Base-by-base conservation (phyloP, 1,140 invertebrate genomes). In the Copidosoma floridanum region DNA sequence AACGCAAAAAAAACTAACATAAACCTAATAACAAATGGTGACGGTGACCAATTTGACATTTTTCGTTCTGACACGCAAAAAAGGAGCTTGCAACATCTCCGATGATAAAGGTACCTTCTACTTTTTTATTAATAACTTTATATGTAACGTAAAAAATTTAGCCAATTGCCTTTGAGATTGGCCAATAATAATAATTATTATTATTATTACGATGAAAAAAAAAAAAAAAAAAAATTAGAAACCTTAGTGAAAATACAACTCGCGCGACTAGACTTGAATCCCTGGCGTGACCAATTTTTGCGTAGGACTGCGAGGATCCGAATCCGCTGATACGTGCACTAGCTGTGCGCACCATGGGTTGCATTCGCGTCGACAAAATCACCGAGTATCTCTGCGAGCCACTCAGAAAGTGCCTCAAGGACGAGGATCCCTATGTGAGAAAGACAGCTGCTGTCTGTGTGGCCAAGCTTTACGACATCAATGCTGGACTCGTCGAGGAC, bases 401-500 rank as follows among this genome's bases (percentile, higher is more conserved):
- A 3, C 82, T 99, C 60, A 82, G 98, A 46, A 99, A 99, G 77
- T 99, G 98, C 81, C 84, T 99, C 66, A 95, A 95, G 77, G 98
- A 99, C 82, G 97, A 99, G 78, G 98, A 99, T 84, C 98, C 98
- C 0, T 99, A 99, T 82, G 98, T 99, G 1, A 84, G 97, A 48
- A 99, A 99, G 83, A 99, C 98, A 2, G 98, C 98, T 16, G 98
- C 98, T 11, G 97, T 99, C 26, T 99, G 97, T 78, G 98, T 99
- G 16, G 98, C 97, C 24, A 99, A 99, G 78, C 82, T 99, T 54
- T 97, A 99, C 81, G 97, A 99, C 77, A 99, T 99, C 72, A 99
- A 98, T 69, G 91, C 97, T 11, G 90, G 91, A 67, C 87, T 99
- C 74, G 98, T 99, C 5, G 95, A 98, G 79, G 95, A 98, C 75